Evolutionary conservation across 2,797 vertebrate species (phyloP), one percentile per base, ranked within the genome.

Genomic region (Xiphophorus birchmanni): DNA sequence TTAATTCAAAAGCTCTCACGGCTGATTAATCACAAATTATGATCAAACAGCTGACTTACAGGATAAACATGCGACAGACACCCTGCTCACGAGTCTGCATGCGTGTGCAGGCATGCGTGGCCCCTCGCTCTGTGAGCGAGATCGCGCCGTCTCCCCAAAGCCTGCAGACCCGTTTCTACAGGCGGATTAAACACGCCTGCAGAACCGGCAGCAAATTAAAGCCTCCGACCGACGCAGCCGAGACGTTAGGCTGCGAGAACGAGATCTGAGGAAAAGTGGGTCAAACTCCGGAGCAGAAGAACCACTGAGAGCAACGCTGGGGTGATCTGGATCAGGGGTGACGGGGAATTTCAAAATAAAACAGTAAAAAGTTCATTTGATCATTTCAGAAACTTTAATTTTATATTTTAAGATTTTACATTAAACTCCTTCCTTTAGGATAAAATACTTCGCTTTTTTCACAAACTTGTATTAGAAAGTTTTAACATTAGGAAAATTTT

Each of bases 11-110:
- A 84, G 88, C 83, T 90, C 90, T 88, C 89, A 87, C 73, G 87
- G 86, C 82, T 90, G 91, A 92, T 93, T 93, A 92, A 93, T 91
- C 91, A 86, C 84, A 83, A 91, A 88, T 92, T 85, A 86, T 90
- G 91, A 92, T 93, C 90, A 92, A 93, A 92, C 89, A 88, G 80
- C 88, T 93, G 90, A 93, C 83, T 94, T 88, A 91, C 89, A 87
- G 81, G 89, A 92, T 91, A 83, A 92, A 93, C 87, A 90, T 76
- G 89, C 52, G 89, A 90, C 89, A 91, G 88, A 90, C 89, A 92
- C 86, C 74, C 65, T 17, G 81, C 78, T 82, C 87, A 83, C 91
- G 72, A 78, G 86, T 54, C 77, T 82, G 84, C 35, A 71, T 80
- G 60, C 76, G 79, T 54, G 77, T 77, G 80, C 50, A 77, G 73